Conservation (phyloP, 2,113 vertebrate genomes). For the Eretmochelys imbricata region DNA sequence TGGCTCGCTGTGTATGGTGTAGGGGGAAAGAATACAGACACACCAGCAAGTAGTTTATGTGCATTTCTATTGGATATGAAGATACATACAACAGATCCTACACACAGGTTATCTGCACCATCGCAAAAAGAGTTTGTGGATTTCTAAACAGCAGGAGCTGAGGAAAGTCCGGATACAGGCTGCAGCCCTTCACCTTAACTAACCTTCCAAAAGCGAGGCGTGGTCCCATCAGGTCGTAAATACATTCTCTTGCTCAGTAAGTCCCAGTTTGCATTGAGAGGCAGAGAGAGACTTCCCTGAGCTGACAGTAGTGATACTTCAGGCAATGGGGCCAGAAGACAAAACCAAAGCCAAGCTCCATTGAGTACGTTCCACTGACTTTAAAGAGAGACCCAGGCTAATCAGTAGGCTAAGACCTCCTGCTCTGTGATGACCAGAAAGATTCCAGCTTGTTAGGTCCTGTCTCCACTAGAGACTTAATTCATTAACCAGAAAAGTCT, state of each 20-base stretch:
- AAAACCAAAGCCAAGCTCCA: not conserved
- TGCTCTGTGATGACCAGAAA: not conserved
- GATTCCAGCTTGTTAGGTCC: not conserved
- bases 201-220: fast-evolving
- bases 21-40: not conserved
- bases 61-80: not conserved
- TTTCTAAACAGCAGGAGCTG: not conserved
- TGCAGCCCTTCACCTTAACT: not conserved
- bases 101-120: not conserved
- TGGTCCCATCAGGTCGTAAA: not conserved
- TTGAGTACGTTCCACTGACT: fast-evolving
- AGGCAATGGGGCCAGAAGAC: fast-evolving
- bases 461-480: fast-evolving
- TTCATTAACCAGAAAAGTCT: not conserved
- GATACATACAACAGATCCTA: not conserved
- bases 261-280: too few relatives aligned
- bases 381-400: not conserved
- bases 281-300: fast-evolving
- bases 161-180: not conserved
- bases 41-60: not conserved
- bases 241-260: fast-evolving
- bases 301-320: fast-evolving
- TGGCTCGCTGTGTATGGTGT: not conserved
- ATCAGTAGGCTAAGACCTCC: too few relatives aligned
- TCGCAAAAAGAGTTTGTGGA: not conserved